phyloP scores from a whole-genome alignment of 1,140 invertebrate species.

The fruit fly (Drosophila melanogaster) region Release_6_plus_ISO1_MT NC_004354.4:11857001-11857500 shows the following conservation, averaged over 20 bases:
- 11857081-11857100: slow-evolving; percentile 34
- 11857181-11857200: too few species aligned
- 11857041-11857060: slow-evolving; percentile 23
- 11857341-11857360: neutral
- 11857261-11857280: too few species aligned
- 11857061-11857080: slow-evolving; percentile 33
- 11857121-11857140: neutral
- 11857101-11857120: neutral
- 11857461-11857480: neutral
- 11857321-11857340: slow-evolving; percentile 11
- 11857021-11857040: slow-evolving; percentile 38
- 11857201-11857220: neutral
- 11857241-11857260: neutral
- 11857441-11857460: neutral
- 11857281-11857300: slow-evolving; percentile 4
- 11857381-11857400: slow-evolving; percentile 32
- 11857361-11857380: slow-evolving; percentile 26
- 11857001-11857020: slow-evolving; percentile 20
- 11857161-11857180: too few species aligned
- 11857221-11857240: neutral
- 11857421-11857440: slow-evolving; percentile 40
- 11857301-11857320: neutral
- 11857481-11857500: neutral
- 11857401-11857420: slow-evolving; percentile 21
- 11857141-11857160: neutral